Evolutionary conservation across 1,140 invertebrate genomes (phyloP), one percentile per base, ranked within the genome.

Genomic region (Drosophila tropicalis): DNA sequence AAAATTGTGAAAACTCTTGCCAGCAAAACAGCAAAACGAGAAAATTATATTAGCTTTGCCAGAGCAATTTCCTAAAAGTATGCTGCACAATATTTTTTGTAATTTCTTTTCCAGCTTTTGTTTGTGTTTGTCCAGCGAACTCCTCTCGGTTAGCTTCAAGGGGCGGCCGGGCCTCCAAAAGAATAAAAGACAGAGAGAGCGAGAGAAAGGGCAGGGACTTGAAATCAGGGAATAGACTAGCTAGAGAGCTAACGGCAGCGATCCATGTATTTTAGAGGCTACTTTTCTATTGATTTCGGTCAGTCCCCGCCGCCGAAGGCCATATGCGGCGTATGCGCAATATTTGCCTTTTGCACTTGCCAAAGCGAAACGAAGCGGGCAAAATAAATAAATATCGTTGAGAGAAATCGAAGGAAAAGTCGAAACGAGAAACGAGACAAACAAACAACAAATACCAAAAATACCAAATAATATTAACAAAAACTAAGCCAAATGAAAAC

Each of bases 401-500:
- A 51, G 67, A 39, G n/a, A 63, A 63, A 44, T 47, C 25, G 56
- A 58, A 36, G 22, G 56, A 19, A 58, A 58, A 36, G 68, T 40
- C 15, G 19, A 63, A 58, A 62, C 25, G 36, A 54, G 44, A 39
- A 39, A 3, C 34, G 17, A 29, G 22, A 15, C 44, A 51, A 51
- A 17, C 22, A 40, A 62, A 19, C 47, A 58, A 62, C 44, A 67
- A 78, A 68, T 68, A 76, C 73, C 62, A 64, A 80, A 80, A 79
- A 51, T 51, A 51, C 44, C 44, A 51, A 51, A 51, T 74, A 80
- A 78, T 80, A 80, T 80, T 77, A 80, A 80, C 75, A 67, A 80
- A 80, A 78, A 80, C 78, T 80, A 65, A 80, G 78, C 75, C 71
- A 71, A 80, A 80, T 80, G 75, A 74, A 78, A 77, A 80, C 78